Evolutionary conservation across 1,140 invertebrate genomes (phyloP).

Genomic region (Hestina assimilis): DNA sequence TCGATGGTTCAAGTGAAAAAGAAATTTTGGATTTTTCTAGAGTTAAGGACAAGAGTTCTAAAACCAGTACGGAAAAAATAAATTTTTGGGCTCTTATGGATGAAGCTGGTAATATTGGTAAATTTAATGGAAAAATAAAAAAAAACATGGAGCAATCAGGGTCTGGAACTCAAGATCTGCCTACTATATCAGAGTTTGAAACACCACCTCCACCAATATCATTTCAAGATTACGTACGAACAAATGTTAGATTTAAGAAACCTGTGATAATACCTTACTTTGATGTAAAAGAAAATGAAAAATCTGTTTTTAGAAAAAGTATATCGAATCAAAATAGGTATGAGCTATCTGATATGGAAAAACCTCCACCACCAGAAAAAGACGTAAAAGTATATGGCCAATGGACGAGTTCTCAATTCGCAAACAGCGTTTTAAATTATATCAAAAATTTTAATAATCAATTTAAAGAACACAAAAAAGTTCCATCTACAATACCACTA

Average conservation of each 20-base stretch:
- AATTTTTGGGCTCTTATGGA: slow-evolving; percentile 49
- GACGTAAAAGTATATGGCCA: slow-evolving; percentile 55
- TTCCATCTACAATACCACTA: slow-evolving; percentile 51
- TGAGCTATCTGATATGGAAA: slow-evolving; percentile 40
- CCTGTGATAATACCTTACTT: slow-evolving; percentile 14
- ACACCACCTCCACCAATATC: slow-evolving; percentile 42
- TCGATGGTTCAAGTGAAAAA: slow-evolving; percentile 28
- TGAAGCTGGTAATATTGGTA: slow-evolving; percentile 29
- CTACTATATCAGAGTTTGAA: slow-evolving; percentile 50
- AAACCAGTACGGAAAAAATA: slow-evolving; percentile 32
- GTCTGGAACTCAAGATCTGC: slow-evolving; percentile 28
- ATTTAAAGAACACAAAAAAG: slow-evolving; percentile 41
- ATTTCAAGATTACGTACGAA: slow-evolving; percentile 18
- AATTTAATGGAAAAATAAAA: slow-evolving; percentile 32
- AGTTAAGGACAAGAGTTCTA: slow-evolving; percentile 4
- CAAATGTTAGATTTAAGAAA: slow-evolving; percentile 16
- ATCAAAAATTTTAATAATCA: slow-evolving; percentile 55
- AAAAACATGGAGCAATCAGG: slow-evolving; percentile 9
- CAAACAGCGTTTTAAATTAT: slow-evolving; percentile 60
- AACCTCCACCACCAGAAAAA: slow-evolving; percentile 38
- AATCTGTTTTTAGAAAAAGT: neutral
- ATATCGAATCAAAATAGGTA: slow-evolving; percentile 5
- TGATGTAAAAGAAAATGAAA: slow-evolving; percentile 27
- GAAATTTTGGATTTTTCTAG: slow-evolving; percentile 36
- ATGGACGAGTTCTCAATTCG: slow-evolving; percentile 61